Evolutionary conservation across 2,113 vertebrate genomes (phyloP).

Genomic region (Ammodytes marinus): DNA sequence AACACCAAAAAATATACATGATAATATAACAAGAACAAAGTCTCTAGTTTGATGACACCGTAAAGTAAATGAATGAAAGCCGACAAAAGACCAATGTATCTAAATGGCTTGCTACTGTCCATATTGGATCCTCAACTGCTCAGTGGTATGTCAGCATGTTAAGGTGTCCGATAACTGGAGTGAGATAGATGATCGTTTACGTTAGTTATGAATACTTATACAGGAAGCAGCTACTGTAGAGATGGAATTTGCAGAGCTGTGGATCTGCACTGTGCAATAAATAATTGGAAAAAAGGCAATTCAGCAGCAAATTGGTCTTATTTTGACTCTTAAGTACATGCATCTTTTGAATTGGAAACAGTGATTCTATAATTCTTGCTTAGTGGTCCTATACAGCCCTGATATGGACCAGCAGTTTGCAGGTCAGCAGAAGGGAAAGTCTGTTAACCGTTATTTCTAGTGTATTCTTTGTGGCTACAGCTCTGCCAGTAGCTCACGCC

Average conservation of each 20-base stretch:
- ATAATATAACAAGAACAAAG: background rate
- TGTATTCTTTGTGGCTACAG: background rate
- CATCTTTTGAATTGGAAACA: constrained; percentile 13
- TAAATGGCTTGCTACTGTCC: background rate
- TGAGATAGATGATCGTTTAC: background rate
- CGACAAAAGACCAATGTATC: background rate
- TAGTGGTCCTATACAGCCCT: background rate
- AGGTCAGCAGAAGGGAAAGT: background rate
- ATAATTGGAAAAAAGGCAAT: constrained; percentile 11
- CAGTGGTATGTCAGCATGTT: background rate
- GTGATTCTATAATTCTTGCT: background rate
- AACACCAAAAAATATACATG: background rate
- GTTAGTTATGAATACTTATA: no score
- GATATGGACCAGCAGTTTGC: background rate
- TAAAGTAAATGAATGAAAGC: background rate
- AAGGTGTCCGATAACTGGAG: background rate
- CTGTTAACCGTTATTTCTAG: background rate
- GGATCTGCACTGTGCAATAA: background rate
- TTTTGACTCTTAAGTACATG: background rate
- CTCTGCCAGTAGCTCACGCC: background rate
- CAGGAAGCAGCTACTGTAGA: background rate
- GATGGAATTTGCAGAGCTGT: background rate
- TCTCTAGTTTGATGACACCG: background rate
- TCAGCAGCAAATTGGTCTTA: constrained; percentile 19
- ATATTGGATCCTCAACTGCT: background rate